phyloP scores from a whole-genome alignment of 2,888 invertebrate species.

The Eumerus sabulonum region DNA sequence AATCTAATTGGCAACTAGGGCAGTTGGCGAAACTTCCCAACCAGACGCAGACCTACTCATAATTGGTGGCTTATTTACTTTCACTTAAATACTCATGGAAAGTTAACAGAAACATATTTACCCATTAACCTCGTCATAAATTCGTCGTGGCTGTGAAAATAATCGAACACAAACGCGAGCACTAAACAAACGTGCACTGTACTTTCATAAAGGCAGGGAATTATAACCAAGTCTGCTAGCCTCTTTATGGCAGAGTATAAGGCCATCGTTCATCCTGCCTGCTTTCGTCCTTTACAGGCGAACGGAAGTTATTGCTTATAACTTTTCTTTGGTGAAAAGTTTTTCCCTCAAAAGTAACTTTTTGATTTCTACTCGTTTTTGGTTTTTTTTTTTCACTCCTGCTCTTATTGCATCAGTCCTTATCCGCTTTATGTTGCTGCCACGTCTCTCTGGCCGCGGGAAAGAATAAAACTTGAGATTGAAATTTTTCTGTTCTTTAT shows the following conservation, averaged over 20 bases:
- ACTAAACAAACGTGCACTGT: conserved; percentile 32
- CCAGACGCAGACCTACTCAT: conserved; percentile 11
- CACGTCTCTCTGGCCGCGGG: neutral
- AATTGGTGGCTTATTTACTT: conserved; percentile 41
- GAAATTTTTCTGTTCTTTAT: conserved; percentile 49
- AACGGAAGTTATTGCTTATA: conserved; percentile 51
- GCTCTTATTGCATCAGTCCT: conserved; percentile 40
- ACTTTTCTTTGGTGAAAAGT: conserved; percentile 53
- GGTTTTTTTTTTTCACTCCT: too few relatives aligned
- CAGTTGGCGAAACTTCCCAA: conserved; percentile 9
- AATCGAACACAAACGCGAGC: conserved; percentile 25
- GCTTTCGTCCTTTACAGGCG: conserved; percentile 13
- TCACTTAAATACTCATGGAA: conserved; percentile 33
- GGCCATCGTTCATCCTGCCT: conserved; percentile 18
- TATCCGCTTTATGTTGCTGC: conserved; percentile 6
- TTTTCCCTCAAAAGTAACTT: conserved; percentile 55
- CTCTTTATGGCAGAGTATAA: too few relatives aligned
- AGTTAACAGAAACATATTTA: conserved; percentile 32
- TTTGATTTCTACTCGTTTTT: conserved; percentile 22
- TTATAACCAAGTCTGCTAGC: too few relatives aligned
- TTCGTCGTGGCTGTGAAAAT: conserved; percentile 3
- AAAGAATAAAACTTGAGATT: conserved; percentile 59
- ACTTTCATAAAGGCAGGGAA: neutral
- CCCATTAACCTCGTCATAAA: conserved; percentile 10
- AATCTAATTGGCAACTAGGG: conserved; percentile 14